Base-by-base conservation (phyloP, 2,888 invertebrate genomes). In the Coelogynopora nodosa region DNA sequence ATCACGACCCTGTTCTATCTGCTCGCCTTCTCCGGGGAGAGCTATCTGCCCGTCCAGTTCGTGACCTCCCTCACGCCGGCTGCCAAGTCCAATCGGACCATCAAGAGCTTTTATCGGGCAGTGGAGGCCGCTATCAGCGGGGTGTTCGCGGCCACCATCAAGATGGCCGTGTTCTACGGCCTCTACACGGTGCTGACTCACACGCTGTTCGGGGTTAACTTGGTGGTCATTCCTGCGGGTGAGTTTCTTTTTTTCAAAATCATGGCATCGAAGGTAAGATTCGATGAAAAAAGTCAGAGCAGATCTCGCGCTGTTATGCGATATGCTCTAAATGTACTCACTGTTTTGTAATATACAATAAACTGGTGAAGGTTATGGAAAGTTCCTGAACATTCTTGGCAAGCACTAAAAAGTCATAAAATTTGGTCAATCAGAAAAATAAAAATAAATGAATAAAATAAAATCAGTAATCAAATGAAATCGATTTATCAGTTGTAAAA, bases 151-250 rank as follows among this genome's bases (percentile, higher is more conserved):
- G 97, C 98, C 0, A 97, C 98, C 0, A 95, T 97, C 90, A 99
- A 98, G 93, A 96, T 98, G 94, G 96, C 97, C 0, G 93, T 95
- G 0, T 99, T 99, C 93, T 98, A 99, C 91, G 98, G 98, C 0
- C 93, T 98, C 88, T 99, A 98, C 94, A 98, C 98, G 0, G 99
- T 98, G 97, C 94, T 98, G 88, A 95, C 97, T 85, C 98, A 99
- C 92, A 96, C 96, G 89, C 93, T 98, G 13, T 98, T 98, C 91
- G 96, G 96, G 87, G 95, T 94, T 30, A 96, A 96, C 92, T 96
- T 99, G 88, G 96, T 98, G 49, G 98, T 97, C 92, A 93, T 98
- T 88, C 98, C 98, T 0, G 95, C 97, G 90, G 95, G 95, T 95
- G 91, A 92, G 82, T 23, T 18, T 0, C 5, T 87, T 80, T 67